Conservation (phyloP, 2,113 vertebrate genomes). For the Seriola aureovittata region DNA sequence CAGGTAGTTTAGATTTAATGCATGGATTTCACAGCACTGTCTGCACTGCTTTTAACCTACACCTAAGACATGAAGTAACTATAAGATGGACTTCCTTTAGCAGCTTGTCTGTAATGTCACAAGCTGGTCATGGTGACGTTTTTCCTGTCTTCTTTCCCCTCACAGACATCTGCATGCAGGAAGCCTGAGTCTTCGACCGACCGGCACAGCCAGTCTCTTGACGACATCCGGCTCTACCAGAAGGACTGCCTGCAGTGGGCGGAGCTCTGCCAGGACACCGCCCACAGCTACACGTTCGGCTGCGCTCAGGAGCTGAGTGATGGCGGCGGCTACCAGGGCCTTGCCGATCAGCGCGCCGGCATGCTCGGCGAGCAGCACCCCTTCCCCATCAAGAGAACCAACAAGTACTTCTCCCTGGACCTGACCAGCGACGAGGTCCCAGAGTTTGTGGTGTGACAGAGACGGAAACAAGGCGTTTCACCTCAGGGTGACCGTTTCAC, state of each 20-base stretch:
- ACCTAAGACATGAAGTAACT: too few species aligned
- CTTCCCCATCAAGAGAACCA: conserved; percentile 95
- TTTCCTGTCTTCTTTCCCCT: neutral
- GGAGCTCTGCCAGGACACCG: conserved; percentile 95
- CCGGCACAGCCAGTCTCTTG: conserved; percentile 96
- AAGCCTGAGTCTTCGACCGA: conserved; percentile 94
- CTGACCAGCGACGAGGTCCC: conserved; percentile 94
- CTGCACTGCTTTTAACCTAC: too few species aligned
- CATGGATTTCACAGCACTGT: too few species aligned
- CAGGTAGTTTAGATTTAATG: conserved; percentile 85
- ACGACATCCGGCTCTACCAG: conserved; percentile 96
- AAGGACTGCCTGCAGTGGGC: conserved; percentile 94
- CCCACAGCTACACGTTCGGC: conserved; percentile 98
- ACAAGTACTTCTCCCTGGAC: conserved; percentile 98
- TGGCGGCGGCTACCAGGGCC: conserved; percentile 87
- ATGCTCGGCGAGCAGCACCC: conserved; percentile 87
- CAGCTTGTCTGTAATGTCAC: too few species aligned
- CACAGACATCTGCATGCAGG: conserved; percentile 85
- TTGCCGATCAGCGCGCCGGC: conserved; percentile 91
- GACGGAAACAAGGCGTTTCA: conserved; percentile 4
- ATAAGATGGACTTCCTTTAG: too few species aligned
- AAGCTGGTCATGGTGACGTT: too few species aligned
- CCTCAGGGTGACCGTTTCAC: conserved; percentile 25
- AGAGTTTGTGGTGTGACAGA: conserved; percentile 93
- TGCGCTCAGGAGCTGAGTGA: conserved; percentile 92